phyloP scores from a whole-genome alignment of 2,797 vertebrate genomes.

The Merluccius polli region DNA sequence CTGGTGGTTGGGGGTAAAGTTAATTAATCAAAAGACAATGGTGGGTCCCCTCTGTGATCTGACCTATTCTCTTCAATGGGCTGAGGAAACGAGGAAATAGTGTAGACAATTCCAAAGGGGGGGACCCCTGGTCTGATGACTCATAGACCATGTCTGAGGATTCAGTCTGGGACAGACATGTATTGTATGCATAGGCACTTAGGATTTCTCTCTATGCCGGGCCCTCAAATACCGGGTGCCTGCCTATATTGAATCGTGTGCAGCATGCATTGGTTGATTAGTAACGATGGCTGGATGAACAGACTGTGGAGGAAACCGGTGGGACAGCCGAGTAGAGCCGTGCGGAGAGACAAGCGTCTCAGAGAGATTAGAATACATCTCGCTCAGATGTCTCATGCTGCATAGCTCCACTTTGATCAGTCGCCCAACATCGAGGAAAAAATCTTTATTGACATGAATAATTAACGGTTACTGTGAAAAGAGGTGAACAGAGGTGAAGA shows the following conservation, averaged over 20 bases:
- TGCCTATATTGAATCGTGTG: no score
- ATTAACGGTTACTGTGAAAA: slow-evolving; percentile 1
- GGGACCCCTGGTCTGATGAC: slow-evolving; percentile 8
- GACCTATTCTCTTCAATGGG: slow-evolving; percentile 31
- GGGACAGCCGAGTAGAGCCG: background rate
- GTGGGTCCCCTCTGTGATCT: slow-evolving; percentile 43
- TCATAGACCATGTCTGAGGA: background rate
- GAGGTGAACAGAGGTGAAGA: no score
- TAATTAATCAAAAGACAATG: slow-evolving; percentile 68
- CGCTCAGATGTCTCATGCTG: slow-evolving; percentile 6
- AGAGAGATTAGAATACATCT: background rate
- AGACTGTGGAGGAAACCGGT: no score
- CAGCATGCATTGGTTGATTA: no score
- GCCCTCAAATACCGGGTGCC: background rate
- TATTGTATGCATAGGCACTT: background rate
- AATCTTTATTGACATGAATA: slow-evolving; percentile 14
- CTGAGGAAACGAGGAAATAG: slow-evolving; percentile 21
- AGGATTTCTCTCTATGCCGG: background rate
- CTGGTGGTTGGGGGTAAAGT: slow-evolving; percentile 42
- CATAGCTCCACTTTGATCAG: slow-evolving; percentile 13
- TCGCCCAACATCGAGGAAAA: background rate
- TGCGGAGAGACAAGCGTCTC: background rate
- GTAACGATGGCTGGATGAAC: no score
- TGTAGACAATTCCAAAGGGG: no score
- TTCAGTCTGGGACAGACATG: no score